Percentiles rank a stretch among this genome's conserved stretches.
These are phyloP conservation scores for Barbus barbus DNA, from an alignment of 2,113 vertebrate species.

Conservation along the genomic window DNA sequence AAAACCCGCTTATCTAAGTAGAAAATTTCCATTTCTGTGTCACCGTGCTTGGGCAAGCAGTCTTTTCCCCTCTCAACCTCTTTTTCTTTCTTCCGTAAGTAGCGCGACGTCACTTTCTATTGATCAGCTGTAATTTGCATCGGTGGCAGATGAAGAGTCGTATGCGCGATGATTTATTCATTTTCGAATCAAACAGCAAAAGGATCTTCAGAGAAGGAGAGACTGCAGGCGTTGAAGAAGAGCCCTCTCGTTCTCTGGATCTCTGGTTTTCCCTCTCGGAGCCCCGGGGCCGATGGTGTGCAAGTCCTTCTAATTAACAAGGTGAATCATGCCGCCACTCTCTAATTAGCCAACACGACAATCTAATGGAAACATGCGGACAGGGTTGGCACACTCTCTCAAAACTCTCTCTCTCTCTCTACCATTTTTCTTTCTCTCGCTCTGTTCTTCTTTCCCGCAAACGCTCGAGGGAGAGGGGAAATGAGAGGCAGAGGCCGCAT, in stretches of 20 bases:
- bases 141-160: constrained; percentile 88
- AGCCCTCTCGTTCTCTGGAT: constrained; percentile 78
- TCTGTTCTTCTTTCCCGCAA: constrained; percentile 19
- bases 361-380: constrained; percentile 92
- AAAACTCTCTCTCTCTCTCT: constrained; percentile 57
- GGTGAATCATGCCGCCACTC: constrained; percentile 98
- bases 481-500: not conserved
- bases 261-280: constrained; percentile 37
- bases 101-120: constrained; percentile 82
- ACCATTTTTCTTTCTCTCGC: constrained; percentile 50
- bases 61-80: constrained; percentile 57
- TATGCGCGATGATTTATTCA: constrained; percentile 99
- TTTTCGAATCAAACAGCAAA: constrained; percentile 85
- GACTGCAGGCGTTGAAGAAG: constrained; percentile 90
- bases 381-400: constrained; percentile 79
- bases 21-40: constrained; percentile 75
- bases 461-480: not conserved
- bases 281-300: constrained; percentile 87
- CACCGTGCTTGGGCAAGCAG: constrained; percentile 70
- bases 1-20: constrained; percentile 79
- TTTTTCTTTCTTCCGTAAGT: constrained; percentile 58
- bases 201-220: constrained; percentile 90
- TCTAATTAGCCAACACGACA: constrained; percentile 99
- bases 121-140: constrained; percentile 98
- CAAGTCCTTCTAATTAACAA: constrained; percentile 99